Percentiles rank a stretch among this genome's conserved stretches.
Evolutionary conservation across 2,888 invertebrate species (phyloP).

Genomic region (Sicus ferrugineus): DNA sequence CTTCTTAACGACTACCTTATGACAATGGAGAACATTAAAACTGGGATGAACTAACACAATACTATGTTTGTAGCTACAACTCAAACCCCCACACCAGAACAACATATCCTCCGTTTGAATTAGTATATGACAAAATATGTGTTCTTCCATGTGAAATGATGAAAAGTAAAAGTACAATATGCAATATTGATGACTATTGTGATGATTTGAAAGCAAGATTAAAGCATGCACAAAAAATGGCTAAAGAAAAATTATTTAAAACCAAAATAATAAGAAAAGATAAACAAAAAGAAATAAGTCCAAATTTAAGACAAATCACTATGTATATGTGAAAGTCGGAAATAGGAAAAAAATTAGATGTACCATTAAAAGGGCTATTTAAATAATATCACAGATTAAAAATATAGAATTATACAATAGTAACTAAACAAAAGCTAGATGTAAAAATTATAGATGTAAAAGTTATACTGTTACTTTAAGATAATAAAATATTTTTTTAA

Average conservation of each 20-base stretch:
- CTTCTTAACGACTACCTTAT: neutral
- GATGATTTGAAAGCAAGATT: neutral
- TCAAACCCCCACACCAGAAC: neutral
- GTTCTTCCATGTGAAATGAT: neutral
- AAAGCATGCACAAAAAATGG: too few species aligned
- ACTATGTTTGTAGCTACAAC: neutral
- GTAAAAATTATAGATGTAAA: neutral
- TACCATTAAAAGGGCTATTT: neutral
- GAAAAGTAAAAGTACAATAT: neutral
- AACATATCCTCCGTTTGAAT: neutral
- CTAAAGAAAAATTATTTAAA: too few species aligned
- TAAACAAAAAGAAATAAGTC: neutral
- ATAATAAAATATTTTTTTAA: neutral
- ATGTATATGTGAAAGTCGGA: neutral
- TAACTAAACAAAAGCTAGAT: neutral
- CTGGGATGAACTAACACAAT: neutral
- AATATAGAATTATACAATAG: neutral
- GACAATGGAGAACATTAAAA: neutral
- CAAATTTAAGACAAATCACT: neutral
- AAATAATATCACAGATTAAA: neutral
- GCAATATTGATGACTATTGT: neutral
- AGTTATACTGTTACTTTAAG: neutral
- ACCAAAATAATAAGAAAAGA: too few species aligned
- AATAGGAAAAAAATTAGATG: neutral
- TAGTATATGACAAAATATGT: neutral